phyloP scores from a whole-genome alignment of 2,113 vertebrate species.

The cat (Felis catus) region DNA sequence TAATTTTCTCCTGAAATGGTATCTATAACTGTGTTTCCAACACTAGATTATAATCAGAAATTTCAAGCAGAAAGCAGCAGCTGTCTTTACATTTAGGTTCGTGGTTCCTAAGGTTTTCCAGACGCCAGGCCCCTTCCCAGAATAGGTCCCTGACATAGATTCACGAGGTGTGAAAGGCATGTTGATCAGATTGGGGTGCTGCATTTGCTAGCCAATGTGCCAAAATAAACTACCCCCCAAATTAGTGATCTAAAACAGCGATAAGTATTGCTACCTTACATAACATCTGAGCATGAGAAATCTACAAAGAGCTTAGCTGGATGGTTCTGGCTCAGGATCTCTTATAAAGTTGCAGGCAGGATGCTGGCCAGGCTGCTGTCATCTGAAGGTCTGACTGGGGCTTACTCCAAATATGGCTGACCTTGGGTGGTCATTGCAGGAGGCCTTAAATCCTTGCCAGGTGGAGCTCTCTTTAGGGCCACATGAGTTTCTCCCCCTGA shows the following conservation, averaged over 20 bases:
- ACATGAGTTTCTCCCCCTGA: not conserved
- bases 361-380: not conserved
- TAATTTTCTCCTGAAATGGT: not conserved
- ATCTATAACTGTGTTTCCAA: not conserved
- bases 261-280: not conserved
- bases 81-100: not conserved
- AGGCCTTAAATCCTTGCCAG: not conserved
- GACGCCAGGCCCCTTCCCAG: not conserved
- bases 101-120: not conserved
- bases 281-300: not conserved
- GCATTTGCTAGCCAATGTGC: not conserved
- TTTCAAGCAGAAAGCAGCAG: not conserved
- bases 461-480: not conserved
- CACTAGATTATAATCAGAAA: not conserved
- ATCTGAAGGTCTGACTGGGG: not conserved
- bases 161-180: not conserved
- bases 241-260: not conserved
- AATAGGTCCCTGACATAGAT: not conserved
- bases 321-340: not conserved
- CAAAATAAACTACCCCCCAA: not conserved
- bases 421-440: not conserved
- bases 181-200: not conserved
- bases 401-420: not conserved
- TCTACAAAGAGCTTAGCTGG: not conserved
- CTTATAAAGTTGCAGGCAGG: not conserved